Evolutionary conservation across 2,888 invertebrate species (phyloP).

Genomic region (Silvanus unidentatus): DNA sequence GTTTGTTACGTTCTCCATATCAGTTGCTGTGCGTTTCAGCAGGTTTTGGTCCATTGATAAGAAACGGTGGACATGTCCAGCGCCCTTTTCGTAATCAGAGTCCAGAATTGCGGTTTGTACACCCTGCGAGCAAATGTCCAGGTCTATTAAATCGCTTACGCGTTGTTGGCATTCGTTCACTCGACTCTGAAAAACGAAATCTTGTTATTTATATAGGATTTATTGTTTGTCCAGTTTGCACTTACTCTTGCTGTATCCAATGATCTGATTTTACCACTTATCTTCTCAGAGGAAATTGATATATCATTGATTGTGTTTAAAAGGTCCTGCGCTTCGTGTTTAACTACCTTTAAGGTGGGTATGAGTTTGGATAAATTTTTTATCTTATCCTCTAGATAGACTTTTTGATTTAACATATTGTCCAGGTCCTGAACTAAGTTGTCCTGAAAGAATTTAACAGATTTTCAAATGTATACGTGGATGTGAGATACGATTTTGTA

Average conservation of each 20-base stretch:
- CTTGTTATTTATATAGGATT: not conserved
- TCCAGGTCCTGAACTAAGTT: constrained; percentile 66
- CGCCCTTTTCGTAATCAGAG: constrained; percentile 96
- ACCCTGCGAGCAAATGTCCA: constrained; percentile 95
- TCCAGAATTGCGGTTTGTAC: constrained; percentile 89
- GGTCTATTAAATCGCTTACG: constrained; percentile 90
- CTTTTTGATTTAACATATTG: constrained; percentile 65
- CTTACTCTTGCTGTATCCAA: constrained; percentile 85
- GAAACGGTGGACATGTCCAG: constrained; percentile 91
- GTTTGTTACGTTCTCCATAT: constrained; percentile 66
- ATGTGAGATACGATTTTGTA: constrained; percentile 26
- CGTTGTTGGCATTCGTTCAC: constrained; percentile 92
- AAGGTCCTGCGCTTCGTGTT: constrained; percentile 73
- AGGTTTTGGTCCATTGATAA: constrained; percentile 86
- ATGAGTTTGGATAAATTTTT: constrained; percentile 74
- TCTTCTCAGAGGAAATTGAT: constrained; percentile 83
- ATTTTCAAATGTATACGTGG: not conserved
- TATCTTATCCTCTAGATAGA: constrained; percentile 73
- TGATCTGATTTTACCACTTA: constrained; percentile 91
- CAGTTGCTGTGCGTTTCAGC: constrained; percentile 67
- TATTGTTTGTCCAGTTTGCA: constrained; percentile 12
- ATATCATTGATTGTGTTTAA: constrained; percentile 81
- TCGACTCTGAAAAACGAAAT: constrained; percentile 57
- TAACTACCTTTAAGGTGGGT: constrained; percentile 71
- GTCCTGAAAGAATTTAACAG: constrained; percentile 51